A percentile compares a stretch with the other conserved stretches of the same genome.
Conservation (phyloP, 2,113 vertebrate species). For the Sminthopsis crassicaudata region DNA sequence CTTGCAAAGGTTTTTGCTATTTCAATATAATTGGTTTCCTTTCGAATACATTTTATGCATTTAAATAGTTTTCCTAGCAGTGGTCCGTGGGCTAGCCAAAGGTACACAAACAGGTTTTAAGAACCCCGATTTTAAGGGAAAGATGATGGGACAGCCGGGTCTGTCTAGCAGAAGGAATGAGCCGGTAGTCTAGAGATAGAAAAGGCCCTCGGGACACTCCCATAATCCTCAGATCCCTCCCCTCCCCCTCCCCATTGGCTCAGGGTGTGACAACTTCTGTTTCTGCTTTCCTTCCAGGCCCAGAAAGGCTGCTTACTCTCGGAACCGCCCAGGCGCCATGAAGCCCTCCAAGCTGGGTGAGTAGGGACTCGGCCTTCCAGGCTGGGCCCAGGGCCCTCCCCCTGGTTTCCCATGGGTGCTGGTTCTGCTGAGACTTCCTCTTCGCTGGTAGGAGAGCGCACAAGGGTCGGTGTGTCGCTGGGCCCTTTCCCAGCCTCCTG, state of each 20-base stretch:
- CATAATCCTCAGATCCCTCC: background rate
- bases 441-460: background rate
- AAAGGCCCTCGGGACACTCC: background rate
- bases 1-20: background rate
- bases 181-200: background rate
- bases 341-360: background rate
- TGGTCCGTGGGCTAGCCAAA: background rate
- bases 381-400: too few species aligned
- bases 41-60: background rate
- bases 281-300: background rate
- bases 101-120: background rate
- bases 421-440: background rate
- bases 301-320: background rate
- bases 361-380: background rate
- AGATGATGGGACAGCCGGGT: background rate
- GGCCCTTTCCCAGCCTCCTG: too few species aligned
- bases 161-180: background rate
- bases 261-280: background rate
- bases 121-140: background rate
- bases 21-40: background rate
- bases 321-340: background rate
- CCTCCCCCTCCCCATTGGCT: background rate
- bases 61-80: background rate
- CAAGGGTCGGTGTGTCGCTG: too few species aligned
- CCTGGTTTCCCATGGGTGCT: too few species aligned